Evolutionary conservation across 1,140 invertebrate species (phyloP).

Genomic region (Mamestra configurata): DNA sequence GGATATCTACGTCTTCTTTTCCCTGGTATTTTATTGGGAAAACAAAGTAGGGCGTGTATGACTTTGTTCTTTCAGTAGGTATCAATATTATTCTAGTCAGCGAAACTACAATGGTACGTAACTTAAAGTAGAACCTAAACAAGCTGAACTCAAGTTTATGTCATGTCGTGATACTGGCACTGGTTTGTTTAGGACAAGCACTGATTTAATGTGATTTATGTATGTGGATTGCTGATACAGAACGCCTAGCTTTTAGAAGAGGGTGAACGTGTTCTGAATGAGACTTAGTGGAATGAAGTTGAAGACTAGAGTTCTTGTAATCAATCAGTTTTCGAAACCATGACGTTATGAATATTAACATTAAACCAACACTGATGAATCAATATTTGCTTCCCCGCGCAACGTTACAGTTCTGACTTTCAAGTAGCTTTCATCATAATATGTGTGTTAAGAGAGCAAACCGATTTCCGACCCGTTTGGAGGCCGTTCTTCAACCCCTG

Average conservation of each 20-base stretch:
- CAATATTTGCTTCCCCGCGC: not conserved
- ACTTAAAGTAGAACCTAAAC: constrained; percentile 4
- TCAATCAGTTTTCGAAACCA: not conserved
- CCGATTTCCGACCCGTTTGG: constrained; percentile 16
- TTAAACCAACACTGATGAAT: not conserved
- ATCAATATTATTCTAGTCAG: not conserved
- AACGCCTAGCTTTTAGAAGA: not conserved
- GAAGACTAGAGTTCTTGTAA: no score
- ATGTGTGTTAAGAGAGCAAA: constrained; percentile 6
- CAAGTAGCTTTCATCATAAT: constrained; percentile 1
- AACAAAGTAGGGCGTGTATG: not conserved
- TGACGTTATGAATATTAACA: not conserved
- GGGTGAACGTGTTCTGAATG: not conserved
- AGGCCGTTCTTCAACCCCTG: not conserved
- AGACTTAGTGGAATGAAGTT: no score
- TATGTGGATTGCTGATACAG: not conserved
- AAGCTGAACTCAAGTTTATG: not conserved
- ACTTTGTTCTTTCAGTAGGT: not conserved
- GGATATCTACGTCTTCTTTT: no score
- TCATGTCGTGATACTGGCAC: not conserved
- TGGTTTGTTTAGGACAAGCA: constrained; percentile 24
- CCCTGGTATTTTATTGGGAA: not conserved
- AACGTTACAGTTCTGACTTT: not conserved
- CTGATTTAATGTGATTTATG: not conserved
- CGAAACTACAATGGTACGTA: not conserved